Base-by-base conservation (phyloP, 1,140 invertebrate species). In the Micrasema longulum region DNA sequence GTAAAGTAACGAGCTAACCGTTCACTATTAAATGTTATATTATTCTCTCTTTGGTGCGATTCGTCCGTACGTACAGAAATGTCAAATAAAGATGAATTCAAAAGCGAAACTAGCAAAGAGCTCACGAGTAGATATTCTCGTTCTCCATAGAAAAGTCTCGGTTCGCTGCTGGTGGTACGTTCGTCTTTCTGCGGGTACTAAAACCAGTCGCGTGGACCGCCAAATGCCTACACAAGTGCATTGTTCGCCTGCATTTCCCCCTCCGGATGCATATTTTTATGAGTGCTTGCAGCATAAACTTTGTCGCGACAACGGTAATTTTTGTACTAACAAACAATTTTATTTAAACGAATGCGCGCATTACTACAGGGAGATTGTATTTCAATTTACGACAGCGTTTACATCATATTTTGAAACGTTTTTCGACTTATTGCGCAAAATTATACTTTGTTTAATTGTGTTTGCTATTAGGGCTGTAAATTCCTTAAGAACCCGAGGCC, bases 241-340 rank as follows among this genome's bases (percentile, higher is more conserved):
- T 70, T 70, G 68, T 70, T 53, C 55, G 57, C 36, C 23, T 53
- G 67, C 55, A 62, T 62, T 64, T 64, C 62, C 23, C 52, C 52
- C 55, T 64, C 57, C 57, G 68, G 47, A 63, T 63, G 57, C 68
- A 52, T 45, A 70, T 70, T 64, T 70, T 64, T 60, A 62, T 47
- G 52, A 47, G 67, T 57, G 55, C 23, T 23, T 52, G 31, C 48
- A 47, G 48, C 26, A 23, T 66, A 66, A 50, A 66, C 14, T 53
- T 66, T 52, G 23, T 14, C 41, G 38, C 45, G 60, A 64, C 60
- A 47, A 64, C 60, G 12, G 20, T 22, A 64, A 26, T 47, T 63
- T 63, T 63, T 63, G 60, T 45, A 45, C 7, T 64, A 16, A n/a
- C 36, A 41, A 60, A 38, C 35, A 36, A 26, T 35, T 53, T 53